Percentiles rank a stretch among this genome's conserved stretches.
These are phyloP conservation scores for Solenodon paradoxus DNA, from an alignment of 2,113 vertebrate species.

Conservation along the genomic window DNA sequence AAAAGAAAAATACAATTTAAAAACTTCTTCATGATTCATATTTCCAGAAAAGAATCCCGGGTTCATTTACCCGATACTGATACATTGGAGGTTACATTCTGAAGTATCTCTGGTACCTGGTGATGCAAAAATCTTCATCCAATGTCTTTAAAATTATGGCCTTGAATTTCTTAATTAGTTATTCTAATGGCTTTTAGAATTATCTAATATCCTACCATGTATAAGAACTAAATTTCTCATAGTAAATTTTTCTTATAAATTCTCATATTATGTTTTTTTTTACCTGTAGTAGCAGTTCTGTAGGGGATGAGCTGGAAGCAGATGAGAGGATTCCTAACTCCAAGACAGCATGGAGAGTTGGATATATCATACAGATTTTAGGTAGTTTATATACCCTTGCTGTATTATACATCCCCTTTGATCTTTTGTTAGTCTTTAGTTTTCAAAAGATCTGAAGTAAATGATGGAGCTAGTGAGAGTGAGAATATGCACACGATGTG, in stretches of 20 bases:
- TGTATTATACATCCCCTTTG: background rate
- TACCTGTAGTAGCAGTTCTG: background rate
- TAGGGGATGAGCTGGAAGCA: background rate
- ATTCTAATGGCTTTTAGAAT: background rate
- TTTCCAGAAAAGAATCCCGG: background rate
- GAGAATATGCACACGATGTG: background rate
- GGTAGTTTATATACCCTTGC: background rate
- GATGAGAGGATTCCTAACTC: background rate
- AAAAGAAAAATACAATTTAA: background rate
- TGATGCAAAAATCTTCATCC: background rate
- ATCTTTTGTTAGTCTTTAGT: background rate
- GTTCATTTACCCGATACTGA: background rate
- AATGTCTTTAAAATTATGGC: background rate
- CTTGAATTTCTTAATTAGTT: background rate
- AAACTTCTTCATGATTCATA: background rate
- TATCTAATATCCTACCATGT: background rate
- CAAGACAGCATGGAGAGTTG: background rate
- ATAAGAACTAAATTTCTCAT: background rate
- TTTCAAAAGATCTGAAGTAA: background rate
- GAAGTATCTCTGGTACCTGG: background rate
- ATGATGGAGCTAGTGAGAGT: background rate
- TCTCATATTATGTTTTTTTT: background rate
- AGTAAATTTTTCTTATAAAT: background rate
- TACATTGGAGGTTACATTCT: background rate
- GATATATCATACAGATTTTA: background rate